Evolutionary conservation across 2,797 vertebrate genomes (phyloP).

Genomic region (Silurus aristotelis): DNA sequence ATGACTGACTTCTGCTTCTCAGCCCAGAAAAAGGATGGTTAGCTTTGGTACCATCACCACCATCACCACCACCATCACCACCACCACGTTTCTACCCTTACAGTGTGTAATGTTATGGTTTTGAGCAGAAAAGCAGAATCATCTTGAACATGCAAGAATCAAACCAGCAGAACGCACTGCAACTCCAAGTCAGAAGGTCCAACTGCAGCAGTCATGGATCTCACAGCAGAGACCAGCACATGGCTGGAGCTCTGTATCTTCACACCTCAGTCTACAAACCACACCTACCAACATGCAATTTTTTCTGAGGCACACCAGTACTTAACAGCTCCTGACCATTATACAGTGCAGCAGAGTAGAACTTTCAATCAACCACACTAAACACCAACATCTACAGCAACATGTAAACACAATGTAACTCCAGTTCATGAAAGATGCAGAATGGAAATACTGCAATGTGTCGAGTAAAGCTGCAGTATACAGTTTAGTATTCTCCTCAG

Average conservation of each 20-base stretch:
- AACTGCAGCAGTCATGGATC: neutral
- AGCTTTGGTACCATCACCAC: too few species aligned
- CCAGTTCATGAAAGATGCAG: neutral
- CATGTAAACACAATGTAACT: neutral
- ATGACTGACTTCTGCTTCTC: slow-evolving; percentile 2
- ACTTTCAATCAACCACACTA: neutral
- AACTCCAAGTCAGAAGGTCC: neutral
- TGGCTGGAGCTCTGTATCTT: neutral
- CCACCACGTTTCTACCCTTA: neutral
- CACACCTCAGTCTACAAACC: neutral
- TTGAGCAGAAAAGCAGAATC: neutral
- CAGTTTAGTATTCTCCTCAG: neutral
- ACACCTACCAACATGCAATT: neutral
- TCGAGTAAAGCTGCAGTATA: neutral
- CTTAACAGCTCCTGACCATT: neutral
- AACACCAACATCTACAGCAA: neutral
- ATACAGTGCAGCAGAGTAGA: neutral
- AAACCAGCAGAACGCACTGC: neutral
- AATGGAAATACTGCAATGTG: neutral
- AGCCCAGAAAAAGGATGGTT: neutral
- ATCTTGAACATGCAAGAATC: neutral
- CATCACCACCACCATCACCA: too few species aligned
- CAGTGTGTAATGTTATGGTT: neutral
- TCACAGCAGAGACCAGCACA: neutral
- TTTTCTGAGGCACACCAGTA: neutral